These are phyloP conservation scores for Tenthredo amoena DNA, from an alignment of 2,888 invertebrate genomes.

Conservation along the genomic window DNA sequence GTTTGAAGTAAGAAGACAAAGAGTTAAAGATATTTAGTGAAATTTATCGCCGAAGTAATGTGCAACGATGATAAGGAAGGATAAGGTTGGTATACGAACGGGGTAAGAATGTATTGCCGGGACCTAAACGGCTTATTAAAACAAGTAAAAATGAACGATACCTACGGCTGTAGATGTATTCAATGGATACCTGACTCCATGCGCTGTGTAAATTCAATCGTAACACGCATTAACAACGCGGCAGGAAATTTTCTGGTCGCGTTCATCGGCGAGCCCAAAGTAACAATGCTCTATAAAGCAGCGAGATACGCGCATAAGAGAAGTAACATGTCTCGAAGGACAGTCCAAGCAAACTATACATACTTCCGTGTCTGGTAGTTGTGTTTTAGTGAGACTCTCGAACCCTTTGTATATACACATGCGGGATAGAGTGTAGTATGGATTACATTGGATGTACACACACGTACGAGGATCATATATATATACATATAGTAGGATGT, in stretches of 20 bases:
- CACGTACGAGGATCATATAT: background rate
- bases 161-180: background rate
- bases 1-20: background rate
- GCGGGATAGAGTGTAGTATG: background rate
- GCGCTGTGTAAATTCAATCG: slow-evolving; percentile 17
- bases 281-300: slow-evolving; percentile 48
- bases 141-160: background rate
- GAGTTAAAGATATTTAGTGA: background rate
- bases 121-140: background rate
- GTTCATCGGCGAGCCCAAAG: slow-evolving; percentile 2
- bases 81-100: background rate
- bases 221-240: slow-evolving; percentile 3
- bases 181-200: background rate
- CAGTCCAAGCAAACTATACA: background rate
- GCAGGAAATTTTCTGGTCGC: background rate
- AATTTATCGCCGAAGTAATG: background rate
- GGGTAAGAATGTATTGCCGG: background rate
- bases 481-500: background rate
- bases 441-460: background rate
- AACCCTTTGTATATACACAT: background rate
- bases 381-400: background rate
- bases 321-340: slow-evolving; percentile 36
- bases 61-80: background rate
- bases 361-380: slow-evolving; percentile 29
- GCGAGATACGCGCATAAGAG: slow-evolving; percentile 9